Evolutionary conservation across 2,113 vertebrate genomes (phyloP), one percentile per base, ranked within the genome.

Genomic region (Equus przewalskii): DNA sequence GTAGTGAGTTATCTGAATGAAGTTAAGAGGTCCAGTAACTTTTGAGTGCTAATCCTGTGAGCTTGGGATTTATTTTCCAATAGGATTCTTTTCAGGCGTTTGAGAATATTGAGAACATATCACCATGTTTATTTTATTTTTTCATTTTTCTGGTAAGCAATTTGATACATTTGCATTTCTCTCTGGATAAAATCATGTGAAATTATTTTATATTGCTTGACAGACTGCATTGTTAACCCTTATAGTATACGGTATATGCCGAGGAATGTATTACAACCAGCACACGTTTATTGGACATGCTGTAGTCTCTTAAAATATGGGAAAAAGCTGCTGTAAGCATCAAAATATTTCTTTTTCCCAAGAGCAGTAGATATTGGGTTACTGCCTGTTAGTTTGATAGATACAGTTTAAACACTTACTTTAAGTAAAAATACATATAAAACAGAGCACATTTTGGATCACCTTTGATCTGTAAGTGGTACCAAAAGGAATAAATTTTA

Each of bases 401-500:
- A 33, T 81, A 89, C n/a, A 89, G 80, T 79, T 96, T 98, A 98
- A 96, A 97, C 30, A 83, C 97, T 98, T 98, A 51, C 96, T 98
- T 97, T 97, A 87, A 97, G 91, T 92, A 96, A 62, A 98, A 96
- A 88, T 93, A 90, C 0, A 19, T 51, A 88, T 90, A 97, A 96
- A 98, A 49, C 83, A 98, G 94, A 97, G 46, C 16, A 96, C 58
- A 54, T 44, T 98, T 97, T 89, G 93, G 44, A 97, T 81, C 4
- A 58, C 33, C 16, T 93, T 41, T 96, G 80, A 96, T 97, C 72
- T 97, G 54, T 1, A 94, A 89, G 19, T 92, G 94, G 91, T 95
- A 65, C 26, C 76, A 90, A 97, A 96, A 64, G 93, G 87, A 84
- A 89, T 41, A 86, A 44, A 83, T 86, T 95, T 91, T 91, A 56